Percentiles rank a stretch among this genome's conserved stretches.
phyloP scores from a whole-genome alignment of 2,113 vertebrate genomes.

The Cheilinus undulatus region DNA sequence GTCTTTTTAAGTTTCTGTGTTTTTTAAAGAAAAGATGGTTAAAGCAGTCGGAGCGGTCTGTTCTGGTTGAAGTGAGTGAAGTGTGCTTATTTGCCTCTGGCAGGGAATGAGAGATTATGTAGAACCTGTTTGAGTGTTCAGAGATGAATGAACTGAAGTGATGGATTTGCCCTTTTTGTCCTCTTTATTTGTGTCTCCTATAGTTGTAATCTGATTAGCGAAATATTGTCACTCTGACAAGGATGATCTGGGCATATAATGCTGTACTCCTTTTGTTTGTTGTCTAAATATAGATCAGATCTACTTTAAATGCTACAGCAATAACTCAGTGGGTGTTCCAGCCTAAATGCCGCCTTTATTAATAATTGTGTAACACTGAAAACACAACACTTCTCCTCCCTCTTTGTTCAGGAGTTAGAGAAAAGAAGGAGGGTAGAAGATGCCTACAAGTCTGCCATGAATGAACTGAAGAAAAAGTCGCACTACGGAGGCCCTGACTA shows the following conservation, averaged over 20 bases:
- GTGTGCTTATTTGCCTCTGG: slow-evolving; percentile 9
- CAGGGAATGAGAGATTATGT: slow-evolving; percentile 19
- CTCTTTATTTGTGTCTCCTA: background rate
- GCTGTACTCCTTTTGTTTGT: background rate
- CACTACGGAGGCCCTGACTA: slow-evolving; percentile 98
- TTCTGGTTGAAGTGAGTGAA: slow-evolving; percentile 1
- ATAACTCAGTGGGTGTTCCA: background rate
- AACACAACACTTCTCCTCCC: background rate
- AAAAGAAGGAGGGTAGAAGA: slow-evolving; percentile 92
- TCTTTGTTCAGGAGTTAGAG: slow-evolving; percentile 87
- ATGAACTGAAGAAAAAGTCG: slow-evolving; percentile 96
- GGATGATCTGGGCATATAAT: background rate
- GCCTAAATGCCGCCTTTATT: background rate
- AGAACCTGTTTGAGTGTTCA: slow-evolving; percentile 53
- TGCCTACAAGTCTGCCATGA: slow-evolving; percentile 90
- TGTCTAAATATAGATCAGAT: background rate
- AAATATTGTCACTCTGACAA: background rate
- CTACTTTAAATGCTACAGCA: background rate
- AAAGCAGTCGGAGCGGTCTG: background rate
- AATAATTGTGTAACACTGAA: background rate
- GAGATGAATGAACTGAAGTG: slow-evolving; percentile 5
- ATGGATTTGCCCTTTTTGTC: background rate
- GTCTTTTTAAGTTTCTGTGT: slow-evolving; percentile 2
- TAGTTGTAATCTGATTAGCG: slow-evolving; percentile 11
- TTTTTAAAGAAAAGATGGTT: background rate